These are phyloP conservation scores for Gallinago media DNA, from an alignment of 2,113 vertebrate genomes.

Conservation along the genomic window DNA sequence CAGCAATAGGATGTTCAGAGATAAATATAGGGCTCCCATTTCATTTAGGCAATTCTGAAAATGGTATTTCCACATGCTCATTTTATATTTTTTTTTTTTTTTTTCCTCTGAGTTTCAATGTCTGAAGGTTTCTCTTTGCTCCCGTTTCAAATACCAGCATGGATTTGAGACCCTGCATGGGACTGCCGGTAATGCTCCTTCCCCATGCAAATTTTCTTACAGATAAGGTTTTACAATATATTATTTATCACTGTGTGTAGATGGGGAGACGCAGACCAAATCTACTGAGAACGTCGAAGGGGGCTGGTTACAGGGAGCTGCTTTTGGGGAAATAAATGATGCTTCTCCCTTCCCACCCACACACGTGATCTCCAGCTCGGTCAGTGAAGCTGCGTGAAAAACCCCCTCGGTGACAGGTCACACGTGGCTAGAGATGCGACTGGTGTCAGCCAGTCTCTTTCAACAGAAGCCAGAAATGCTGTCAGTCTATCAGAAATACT, in stretches of 20 bases:
- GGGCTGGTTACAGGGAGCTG: background rate
- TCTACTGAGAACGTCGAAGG: background rate
- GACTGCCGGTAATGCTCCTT: background rate
- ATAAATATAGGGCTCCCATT: background rate
- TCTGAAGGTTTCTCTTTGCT: background rate
- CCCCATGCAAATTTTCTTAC: background rate
- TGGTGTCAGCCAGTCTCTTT: background rate
- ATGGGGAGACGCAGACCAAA: background rate
- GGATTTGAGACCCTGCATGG: background rate
- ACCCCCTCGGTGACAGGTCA: background rate
- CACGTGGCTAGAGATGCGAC: background rate
- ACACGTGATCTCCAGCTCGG: rapidly evolving
- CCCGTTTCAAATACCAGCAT: background rate
- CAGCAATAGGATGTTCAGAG: background rate
- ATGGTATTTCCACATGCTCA: background rate
- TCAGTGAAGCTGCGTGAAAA: background rate
- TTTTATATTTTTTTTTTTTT: background rate
- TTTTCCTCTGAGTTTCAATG: background rate
- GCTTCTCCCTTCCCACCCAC: background rate
- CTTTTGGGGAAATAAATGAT: background rate
- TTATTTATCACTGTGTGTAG: rapidly evolving
- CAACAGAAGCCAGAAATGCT: background rate
- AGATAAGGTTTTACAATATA: background rate
- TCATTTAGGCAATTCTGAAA: background rate
- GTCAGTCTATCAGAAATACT: background rate